These are phyloP conservation scores for Arctocebus calabarensis DNA, from an alignment of 2,797 vertebrate species.

Conservation along the genomic window DNA sequence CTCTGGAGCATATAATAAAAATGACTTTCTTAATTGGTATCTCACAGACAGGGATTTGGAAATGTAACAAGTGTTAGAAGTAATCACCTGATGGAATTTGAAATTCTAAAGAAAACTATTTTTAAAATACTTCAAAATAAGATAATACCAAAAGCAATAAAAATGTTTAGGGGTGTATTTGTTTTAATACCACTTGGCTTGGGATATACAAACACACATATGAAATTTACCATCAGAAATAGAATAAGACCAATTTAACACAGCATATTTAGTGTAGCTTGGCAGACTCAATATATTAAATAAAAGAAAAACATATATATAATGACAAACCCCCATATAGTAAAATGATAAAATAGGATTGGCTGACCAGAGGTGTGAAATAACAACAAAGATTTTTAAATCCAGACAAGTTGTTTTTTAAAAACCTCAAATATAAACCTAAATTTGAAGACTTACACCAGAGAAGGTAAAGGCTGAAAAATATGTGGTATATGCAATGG, in stretches of 20 bases:
- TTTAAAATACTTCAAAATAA: background rate
- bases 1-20: background rate
- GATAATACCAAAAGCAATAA: background rate
- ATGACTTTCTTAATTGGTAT: background rate
- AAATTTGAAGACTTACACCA: constrained; percentile 37
- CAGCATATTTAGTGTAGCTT: background rate
- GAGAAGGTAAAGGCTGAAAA: background rate
- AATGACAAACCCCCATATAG: background rate
- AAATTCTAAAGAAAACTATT: background rate
- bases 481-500: background rate
- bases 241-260: background rate
- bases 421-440: background rate
- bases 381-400: background rate
- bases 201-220: background rate
- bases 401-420: background rate
- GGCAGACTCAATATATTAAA: background rate
- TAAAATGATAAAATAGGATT: background rate
- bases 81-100: background rate
- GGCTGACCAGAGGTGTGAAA: background rate
- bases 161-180: background rate
- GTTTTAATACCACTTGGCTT: background rate
- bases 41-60: background rate
- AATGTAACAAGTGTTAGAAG: background rate
- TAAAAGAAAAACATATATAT: background rate
- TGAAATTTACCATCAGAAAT: background rate